Percentiles rank a stretch among this genome's conserved stretches.
Evolutionary conservation across 2,113 vertebrate genomes (phyloP).

Genomic region (Zingel zingel): DNA sequence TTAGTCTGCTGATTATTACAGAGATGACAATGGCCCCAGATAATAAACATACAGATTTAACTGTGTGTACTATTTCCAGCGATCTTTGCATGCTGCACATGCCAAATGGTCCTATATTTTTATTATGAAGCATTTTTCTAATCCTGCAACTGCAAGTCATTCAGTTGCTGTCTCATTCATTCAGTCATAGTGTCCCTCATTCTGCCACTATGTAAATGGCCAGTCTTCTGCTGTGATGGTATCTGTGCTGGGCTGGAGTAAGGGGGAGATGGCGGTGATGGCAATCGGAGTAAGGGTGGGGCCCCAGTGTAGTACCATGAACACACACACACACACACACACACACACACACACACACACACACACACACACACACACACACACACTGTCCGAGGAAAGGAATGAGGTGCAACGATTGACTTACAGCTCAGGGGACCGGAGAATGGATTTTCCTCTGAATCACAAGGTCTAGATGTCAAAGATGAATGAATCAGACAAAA

Average conservation of each 20-base stretch:
- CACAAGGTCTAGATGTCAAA: slow-evolving; percentile 29
- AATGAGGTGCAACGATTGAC: slow-evolving; percentile 26
- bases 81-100: slow-evolving; percentile 3
- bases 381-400: slow-evolving; percentile 14
- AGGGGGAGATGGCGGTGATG: slow-evolving; percentile 41
- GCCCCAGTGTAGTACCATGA: slow-evolving; percentile 2
- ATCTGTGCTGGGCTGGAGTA: slow-evolving; percentile 38
- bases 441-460: slow-evolving; percentile 38
- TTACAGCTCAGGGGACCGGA: slow-evolving; percentile 37
- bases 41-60: slow-evolving; percentile 51
- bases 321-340: slow-evolving; percentile 18
- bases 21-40: slow-evolving; percentile 55
- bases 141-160: slow-evolving; percentile 12
- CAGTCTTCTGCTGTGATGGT: slow-evolving; percentile 48
- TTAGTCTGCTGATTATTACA: slow-evolving; percentile 57
- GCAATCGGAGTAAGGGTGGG: slow-evolving; percentile 39
- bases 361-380: slow-evolving; percentile 33
- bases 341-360: slow-evolving; percentile 42
- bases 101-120: not conserved
- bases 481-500: slow-evolving; percentile 36
- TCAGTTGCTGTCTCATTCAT: slow-evolving; percentile 29
- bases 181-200: slow-evolving; percentile 34
- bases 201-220: slow-evolving; percentile 35
- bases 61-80: not conserved
- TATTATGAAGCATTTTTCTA: slow-evolving; percentile 13